Conservation (phyloP, 1,140 invertebrate species). For the Mizuhopecten yessoensis region DNA sequence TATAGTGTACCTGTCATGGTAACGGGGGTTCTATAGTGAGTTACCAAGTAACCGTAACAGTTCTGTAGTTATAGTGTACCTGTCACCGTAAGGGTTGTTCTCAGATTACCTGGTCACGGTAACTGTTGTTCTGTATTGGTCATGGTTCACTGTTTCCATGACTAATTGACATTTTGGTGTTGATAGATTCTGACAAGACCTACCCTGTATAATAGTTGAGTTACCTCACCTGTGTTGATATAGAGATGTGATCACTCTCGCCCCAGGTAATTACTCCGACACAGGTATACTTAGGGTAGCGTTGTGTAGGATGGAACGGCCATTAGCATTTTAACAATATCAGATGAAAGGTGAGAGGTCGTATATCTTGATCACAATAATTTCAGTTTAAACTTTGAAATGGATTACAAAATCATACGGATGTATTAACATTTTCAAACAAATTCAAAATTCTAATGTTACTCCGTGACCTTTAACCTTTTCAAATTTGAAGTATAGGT, state of each 20-base stretch:
- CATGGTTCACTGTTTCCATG: neutral
- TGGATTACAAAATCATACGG: neutral
- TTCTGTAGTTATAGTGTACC: too few relatives aligned
- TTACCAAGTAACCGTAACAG: too few relatives aligned
- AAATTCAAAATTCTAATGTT: neutral
- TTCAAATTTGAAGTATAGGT: neutral
- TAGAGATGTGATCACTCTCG: neutral
- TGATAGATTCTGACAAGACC: neutral
- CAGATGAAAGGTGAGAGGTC: slow-evolving; percentile 2
- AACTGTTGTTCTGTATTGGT: neutral
- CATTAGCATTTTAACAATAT: slow-evolving; percentile 10
- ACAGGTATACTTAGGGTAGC: neutral
- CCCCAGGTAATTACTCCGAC: slow-evolving; percentile 1
- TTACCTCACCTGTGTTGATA: neutral
- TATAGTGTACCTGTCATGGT: neutral
- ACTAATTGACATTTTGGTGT: slow-evolving; percentile 25
- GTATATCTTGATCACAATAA: neutral
- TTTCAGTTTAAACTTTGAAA: neutral
- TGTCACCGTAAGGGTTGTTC: neutral
- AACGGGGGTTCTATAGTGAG: neutral
- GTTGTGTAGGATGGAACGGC: neutral
- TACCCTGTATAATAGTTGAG: neutral
- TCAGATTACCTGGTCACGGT: neutral
- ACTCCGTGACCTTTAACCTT: neutral
- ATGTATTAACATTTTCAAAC: neutral